Conservation (phyloP, 2,113 vertebrate species). For the Pedionomus torquatus region DNA sequence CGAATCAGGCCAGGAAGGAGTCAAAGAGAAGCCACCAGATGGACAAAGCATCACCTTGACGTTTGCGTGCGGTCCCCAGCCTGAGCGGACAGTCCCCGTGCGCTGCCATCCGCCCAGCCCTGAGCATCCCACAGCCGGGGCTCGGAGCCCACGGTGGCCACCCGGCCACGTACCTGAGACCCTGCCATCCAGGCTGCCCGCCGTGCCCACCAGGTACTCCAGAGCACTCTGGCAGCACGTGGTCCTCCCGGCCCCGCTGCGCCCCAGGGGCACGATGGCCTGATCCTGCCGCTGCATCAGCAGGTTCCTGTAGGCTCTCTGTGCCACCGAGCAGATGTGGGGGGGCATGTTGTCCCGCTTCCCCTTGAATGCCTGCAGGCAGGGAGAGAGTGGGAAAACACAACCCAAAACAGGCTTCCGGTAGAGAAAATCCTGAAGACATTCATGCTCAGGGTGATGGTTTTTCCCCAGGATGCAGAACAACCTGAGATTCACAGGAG, state of each 20-base stretch:
- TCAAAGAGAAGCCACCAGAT: too few relatives aligned
- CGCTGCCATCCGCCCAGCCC: not conserved
- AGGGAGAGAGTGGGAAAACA: not conserved
- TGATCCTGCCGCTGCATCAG: constrained; percentile 85
- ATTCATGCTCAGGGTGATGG: accelerated
- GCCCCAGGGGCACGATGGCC: constrained; percentile 85
- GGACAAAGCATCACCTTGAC: not conserved
- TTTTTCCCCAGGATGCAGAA: not conserved
- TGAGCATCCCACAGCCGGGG: too few relatives aligned
- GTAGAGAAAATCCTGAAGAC: not conserved
- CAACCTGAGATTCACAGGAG: accelerated
- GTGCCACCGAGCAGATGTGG: constrained; percentile 79
- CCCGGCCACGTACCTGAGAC: constrained; percentile 24
- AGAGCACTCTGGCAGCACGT: constrained; percentile 79
- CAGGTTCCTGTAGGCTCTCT: constrained; percentile 83
- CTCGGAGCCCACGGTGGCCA: accelerated
- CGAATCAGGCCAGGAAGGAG: accelerated
- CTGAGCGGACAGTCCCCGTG: accelerated
- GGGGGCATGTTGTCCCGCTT: constrained; percentile 68
- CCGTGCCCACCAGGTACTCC: constrained; percentile 81
- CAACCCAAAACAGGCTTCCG: not conserved
- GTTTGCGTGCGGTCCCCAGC: accelerated
- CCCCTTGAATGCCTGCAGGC: constrained; percentile 29
- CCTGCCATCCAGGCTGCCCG: constrained; percentile 75
- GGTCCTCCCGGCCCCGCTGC: constrained; percentile 88